Conservation (phyloP, 1,140 invertebrate genomes). For the Drosophila prosaltans region DNA sequence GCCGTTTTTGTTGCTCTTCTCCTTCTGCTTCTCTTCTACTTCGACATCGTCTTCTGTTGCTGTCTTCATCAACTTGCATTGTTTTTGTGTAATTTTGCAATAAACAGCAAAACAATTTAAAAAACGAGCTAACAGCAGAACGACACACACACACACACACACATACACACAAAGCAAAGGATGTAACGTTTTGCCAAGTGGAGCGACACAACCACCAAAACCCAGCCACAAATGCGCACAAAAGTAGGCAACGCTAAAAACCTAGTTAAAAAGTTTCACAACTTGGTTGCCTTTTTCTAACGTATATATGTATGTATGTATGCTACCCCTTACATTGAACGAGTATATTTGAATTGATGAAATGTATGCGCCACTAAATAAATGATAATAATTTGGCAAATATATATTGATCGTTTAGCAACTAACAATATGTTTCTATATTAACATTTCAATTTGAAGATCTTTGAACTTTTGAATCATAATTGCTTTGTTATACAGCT, state of each 20-base stretch:
- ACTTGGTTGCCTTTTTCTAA: constrained; percentile 51
- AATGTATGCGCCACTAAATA: neutral
- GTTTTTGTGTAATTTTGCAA: constrained; percentile 82
- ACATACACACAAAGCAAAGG: constrained; percentile 68
- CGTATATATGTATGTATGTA: neutral
- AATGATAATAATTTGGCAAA: no score
- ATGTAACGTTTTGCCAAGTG: constrained; percentile 79
- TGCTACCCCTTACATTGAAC: neutral
- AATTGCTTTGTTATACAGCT: no score
- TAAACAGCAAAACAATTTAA: constrained; percentile 81
- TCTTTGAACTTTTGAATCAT: no score
- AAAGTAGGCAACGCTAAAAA: constrained; percentile 63
- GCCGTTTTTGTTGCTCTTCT: constrained; percentile 39
- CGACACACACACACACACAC: neutral
- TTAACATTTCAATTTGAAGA: no score
- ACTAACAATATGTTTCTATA: no score
- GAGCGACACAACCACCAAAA: constrained; percentile 55
- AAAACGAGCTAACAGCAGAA: constrained; percentile 44
- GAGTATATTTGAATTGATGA: neutral
- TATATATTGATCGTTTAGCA: no score
- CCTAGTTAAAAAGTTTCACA: constrained; percentile 46
- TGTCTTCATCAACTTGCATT: constrained; percentile 77
- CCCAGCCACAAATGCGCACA: neutral
- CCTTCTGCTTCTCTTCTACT: constrained; percentile 21
- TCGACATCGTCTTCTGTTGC: constrained; percentile 30